A percentile compares a stretch with the other conserved stretches of the same genome.
These are phyloP conservation scores for Ctenomys sociabilis DNA, from an alignment of 2,113 vertebrate genomes.

Conservation along the genomic window DNA sequence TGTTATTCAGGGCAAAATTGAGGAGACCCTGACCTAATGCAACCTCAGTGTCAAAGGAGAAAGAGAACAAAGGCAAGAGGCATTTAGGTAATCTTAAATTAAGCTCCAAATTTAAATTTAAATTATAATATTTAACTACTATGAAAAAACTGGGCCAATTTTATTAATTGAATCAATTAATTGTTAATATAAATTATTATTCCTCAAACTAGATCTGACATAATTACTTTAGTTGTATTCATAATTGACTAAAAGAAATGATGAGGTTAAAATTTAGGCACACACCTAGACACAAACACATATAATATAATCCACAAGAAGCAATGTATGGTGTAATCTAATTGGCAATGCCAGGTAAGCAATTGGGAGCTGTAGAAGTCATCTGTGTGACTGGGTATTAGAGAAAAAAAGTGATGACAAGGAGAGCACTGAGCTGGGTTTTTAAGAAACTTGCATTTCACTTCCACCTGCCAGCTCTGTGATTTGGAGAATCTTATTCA, in stretches of 20 bases:
- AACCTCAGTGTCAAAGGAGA: neutral
- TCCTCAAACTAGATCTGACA: neutral
- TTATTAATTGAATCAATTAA: neutral
- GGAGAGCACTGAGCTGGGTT: neutral
- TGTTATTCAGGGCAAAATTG: neutral
- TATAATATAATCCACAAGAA: neutral
- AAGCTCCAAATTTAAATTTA: neutral
- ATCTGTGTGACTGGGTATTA: neutral
- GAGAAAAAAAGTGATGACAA: neutral
- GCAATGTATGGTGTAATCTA: neutral
- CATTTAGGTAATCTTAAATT: neutral
- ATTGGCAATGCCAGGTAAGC: neutral
- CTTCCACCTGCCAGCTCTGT: neutral
- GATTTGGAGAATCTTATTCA: neutral
- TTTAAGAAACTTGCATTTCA: neutral
- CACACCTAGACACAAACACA: neutral
- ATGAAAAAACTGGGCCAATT: neutral
- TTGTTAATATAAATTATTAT: neutral
- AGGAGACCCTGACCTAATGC: neutral
- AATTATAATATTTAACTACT: neutral
- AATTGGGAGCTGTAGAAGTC: slow-evolving; percentile 18
- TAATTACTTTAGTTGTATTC: neutral
- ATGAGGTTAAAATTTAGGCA: slow-evolving; percentile 2
- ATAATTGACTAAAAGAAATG: neutral
- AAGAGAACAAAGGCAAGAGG: neutral